A percentile compares a stretch with the other conserved stretches of the same genome.
Evolutionary conservation across 2,888 invertebrate genomes (phyloP).

Genomic region (Clanis bilineata): DNA sequence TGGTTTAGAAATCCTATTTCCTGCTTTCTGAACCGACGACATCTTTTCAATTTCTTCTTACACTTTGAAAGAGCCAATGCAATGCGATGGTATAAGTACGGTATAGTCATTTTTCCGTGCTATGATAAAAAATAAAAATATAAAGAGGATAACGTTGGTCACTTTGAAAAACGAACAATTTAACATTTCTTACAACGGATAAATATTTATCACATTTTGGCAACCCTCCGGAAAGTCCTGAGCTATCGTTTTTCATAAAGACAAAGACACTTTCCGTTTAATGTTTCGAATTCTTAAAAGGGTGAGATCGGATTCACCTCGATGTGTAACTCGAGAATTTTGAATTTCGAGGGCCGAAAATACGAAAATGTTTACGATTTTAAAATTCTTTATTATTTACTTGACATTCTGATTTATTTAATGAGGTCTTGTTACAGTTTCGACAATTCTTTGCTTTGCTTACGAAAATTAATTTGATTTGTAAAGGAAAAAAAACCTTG

Average conservation of each 20-base stretch:
- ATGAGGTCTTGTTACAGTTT: neutral
- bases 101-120: too few species aligned
- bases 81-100: too few species aligned
- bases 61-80: too few species aligned
- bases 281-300: conserved; percentile 27
- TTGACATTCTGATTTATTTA: conserved; percentile 4
- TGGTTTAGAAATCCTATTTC: too few species aligned
- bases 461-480: neutral
- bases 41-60: too few species aligned
- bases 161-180: neutral
- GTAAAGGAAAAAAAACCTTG: too few species aligned
- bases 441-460: neutral
- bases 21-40: too few species aligned
- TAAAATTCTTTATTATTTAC: neutral
- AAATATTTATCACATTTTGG: neutral
- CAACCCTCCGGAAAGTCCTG: conserved; percentile 13
- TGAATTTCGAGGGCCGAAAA: conserved; percentile 22
- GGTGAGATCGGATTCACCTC: conserved; percentile 31
- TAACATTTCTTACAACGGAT: neutral
- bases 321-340: conserved; percentile 30
- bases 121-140: too few species aligned
- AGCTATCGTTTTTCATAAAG: conserved; percentile 29
- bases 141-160: too few species aligned
- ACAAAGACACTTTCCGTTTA: conserved; percentile 30
- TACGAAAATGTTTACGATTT: conserved; percentile 13